Percentiles rank a stretch among this genome's conserved stretches.
Evolutionary conservation across 2,113 vertebrate species (phyloP).

Genomic region (Pristiophorus japonicus): DNA sequence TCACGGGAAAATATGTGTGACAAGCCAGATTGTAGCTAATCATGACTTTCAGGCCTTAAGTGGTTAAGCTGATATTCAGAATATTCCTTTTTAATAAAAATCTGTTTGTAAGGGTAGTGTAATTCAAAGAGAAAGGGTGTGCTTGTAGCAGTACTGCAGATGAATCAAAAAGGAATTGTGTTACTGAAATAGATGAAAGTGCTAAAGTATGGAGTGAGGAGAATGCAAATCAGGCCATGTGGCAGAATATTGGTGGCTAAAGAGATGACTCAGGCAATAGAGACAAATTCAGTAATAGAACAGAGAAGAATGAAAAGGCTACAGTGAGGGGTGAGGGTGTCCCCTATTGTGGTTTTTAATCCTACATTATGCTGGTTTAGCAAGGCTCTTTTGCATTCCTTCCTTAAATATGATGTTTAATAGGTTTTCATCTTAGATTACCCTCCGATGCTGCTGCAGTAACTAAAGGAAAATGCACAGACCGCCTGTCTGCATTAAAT

Average conservation of each 20-base stretch:
- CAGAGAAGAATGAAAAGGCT: background rate
- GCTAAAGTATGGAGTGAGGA: constrained; percentile 18
- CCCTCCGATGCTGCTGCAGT: background rate
- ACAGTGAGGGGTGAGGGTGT: too few relatives aligned
- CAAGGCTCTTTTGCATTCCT: background rate
- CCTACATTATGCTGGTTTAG: background rate
- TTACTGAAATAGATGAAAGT: constrained; percentile 11
- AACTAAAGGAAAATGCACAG: background rate
- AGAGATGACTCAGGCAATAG: background rate
- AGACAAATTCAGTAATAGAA: background rate
- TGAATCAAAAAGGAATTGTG: constrained; percentile 5
- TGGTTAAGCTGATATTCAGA: background rate
- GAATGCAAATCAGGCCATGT: constrained; percentile 1
- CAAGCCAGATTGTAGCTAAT: background rate
- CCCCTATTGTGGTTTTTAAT: background rate
- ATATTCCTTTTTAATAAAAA: constrained; percentile 12
- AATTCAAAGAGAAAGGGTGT: background rate
- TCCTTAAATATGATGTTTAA: background rate
- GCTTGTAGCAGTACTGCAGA: background rate
- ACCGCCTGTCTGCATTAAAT: background rate
- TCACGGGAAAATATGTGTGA: background rate
- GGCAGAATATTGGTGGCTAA: background rate
- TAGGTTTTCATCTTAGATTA: background rate
- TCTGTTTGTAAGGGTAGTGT: background rate
- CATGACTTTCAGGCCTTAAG: background rate